Conservation (phyloP, 2,797 vertebrate genomes). For the Tauraco hartlaubi region DNA sequence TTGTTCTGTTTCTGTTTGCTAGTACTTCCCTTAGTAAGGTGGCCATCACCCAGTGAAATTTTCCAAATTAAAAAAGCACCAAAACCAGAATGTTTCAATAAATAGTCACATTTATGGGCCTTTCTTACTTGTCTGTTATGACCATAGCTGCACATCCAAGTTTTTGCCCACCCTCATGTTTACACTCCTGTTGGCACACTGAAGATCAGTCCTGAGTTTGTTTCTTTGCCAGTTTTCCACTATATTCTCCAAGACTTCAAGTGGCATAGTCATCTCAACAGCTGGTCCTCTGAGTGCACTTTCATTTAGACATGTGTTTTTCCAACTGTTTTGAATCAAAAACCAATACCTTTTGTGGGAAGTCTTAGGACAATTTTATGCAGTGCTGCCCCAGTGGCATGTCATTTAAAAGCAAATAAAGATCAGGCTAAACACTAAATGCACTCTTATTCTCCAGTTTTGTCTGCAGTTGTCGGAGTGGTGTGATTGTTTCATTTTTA, state of each 20-base stretch:
- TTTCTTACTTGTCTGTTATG: background rate
- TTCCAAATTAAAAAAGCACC: background rate
- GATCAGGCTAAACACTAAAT: background rate
- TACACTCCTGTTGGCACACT: background rate
- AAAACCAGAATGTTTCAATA: background rate
- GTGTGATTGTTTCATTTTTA: background rate
- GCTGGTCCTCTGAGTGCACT: background rate
- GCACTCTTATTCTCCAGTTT: background rate
- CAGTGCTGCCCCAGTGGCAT: background rate
- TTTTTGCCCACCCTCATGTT: background rate
- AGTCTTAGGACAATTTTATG: slow-evolving; percentile 20
- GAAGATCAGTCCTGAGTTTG: background rate
- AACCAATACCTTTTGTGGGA: background rate
- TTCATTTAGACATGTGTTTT: slow-evolving; percentile 34
- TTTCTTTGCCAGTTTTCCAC: slow-evolving; percentile 4
- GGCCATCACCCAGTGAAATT: background rate
- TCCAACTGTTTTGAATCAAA: slow-evolving; percentile 41
- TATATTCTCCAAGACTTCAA: background rate
- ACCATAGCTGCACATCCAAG: background rate
- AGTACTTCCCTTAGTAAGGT: background rate
- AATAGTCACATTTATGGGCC: background rate
- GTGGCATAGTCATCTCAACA: background rate
- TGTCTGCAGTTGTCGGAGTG: background rate
- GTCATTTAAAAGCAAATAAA: slow-evolving; percentile 26
- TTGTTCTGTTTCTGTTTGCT: background rate